phyloP scores from a whole-genome alignment of 2,113 vertebrate species.

The Hepsetus odoe region DNA sequence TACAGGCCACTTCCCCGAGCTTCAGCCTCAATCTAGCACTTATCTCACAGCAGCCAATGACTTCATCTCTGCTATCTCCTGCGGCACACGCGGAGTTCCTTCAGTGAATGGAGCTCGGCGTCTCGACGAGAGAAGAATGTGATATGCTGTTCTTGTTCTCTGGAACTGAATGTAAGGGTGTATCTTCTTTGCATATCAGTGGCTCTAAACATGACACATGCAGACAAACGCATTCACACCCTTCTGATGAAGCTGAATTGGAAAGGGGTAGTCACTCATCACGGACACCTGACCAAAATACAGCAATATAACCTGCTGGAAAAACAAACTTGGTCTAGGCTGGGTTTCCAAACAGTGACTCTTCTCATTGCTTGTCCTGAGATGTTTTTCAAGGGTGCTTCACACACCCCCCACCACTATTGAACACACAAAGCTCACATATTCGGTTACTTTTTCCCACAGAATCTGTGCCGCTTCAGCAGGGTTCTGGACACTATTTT shows the following conservation, averaged over 20 bases:
- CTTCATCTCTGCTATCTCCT: background rate
- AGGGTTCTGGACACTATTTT: conserved; percentile 10
- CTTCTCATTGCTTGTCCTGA: background rate
- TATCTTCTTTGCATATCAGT: conserved; percentile 4
- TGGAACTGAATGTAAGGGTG: too few species aligned
- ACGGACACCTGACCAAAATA: conserved; percentile 5
- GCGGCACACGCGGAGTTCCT: background rate
- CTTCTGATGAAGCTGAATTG: background rate
- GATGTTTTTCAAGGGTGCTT: conserved; percentile 25
- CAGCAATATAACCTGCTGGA: conserved; percentile 6
- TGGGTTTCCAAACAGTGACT: conserved; percentile 8
- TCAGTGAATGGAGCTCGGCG: background rate
- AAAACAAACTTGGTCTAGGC: conserved; percentile 9
- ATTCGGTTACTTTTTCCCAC: conserved; percentile 55
- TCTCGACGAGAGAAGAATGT: background rate
- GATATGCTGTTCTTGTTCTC: too few species aligned
- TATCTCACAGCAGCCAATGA: conserved; percentile 10
- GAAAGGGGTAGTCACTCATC: too few species aligned
- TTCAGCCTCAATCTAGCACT: background rate
- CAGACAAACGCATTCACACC: conserved; percentile 2
- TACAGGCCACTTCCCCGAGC: background rate
- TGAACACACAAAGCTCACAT: conserved; percentile 20
- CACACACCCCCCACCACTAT: conserved; percentile 6
- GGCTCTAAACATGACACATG: background rate
- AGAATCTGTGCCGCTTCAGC: conserved; percentile 24